These are phyloP conservation scores for Epinephelus awoara DNA, from an alignment of 2,797 vertebrate species.

Conservation along the genomic window DNA sequence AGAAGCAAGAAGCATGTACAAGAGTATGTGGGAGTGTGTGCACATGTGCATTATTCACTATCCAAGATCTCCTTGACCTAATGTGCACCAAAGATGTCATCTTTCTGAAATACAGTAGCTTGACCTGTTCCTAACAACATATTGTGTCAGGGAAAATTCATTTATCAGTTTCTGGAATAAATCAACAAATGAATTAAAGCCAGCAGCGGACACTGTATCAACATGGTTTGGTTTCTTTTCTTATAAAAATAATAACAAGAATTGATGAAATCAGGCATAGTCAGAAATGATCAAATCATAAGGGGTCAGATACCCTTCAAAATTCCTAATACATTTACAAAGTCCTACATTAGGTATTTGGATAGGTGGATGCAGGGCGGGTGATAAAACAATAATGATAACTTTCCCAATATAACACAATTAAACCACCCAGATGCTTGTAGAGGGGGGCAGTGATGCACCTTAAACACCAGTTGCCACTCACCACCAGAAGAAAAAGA, in stretches of 20 bases:
- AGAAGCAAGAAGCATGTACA: constrained; percentile 5
- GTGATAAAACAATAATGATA: no score
- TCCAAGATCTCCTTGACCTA: not conserved
- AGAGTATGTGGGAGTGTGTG: not conserved
- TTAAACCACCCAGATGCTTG: no score
- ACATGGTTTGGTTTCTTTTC: not conserved
- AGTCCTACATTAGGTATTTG: no score
- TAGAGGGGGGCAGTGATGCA: no score
- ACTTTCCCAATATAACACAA: no score
- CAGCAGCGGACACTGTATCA: not conserved
- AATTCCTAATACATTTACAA: no score
- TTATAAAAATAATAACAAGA: not conserved
- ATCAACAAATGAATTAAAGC: not conserved
- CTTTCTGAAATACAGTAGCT: not conserved
- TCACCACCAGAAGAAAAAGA: no score
- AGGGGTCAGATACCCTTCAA: no score
- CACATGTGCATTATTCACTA: not conserved
- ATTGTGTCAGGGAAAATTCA: not conserved
- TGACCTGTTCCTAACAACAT: not conserved
- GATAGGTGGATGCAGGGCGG: no score
- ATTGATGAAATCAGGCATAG: not conserved
- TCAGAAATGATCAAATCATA: no score
- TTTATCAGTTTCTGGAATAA: not conserved
- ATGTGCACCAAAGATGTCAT: not conserved
- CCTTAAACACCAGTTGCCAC: no score